phyloP scores from a whole-genome alignment of 2,113 vertebrate genomes.

The Perca flavescens region DNA sequence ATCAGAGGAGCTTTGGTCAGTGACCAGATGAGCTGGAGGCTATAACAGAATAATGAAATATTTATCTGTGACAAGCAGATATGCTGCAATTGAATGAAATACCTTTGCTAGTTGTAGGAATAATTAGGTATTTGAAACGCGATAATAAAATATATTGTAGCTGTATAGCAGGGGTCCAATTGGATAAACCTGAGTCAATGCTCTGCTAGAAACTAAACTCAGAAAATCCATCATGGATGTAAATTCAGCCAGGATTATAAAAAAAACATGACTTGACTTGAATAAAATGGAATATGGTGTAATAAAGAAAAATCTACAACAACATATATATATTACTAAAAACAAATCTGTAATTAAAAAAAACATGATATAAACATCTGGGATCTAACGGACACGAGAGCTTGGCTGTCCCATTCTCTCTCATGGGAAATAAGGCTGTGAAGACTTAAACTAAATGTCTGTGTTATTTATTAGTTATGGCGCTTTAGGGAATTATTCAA shows the following conservation, averaged over 20 bases:
- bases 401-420: too few relatives aligned
- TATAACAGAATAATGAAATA: neutral
- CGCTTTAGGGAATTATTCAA: too few relatives aligned
- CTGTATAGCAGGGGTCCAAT: neutral
- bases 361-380: too few relatives aligned
- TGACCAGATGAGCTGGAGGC: neutral
- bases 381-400: too few relatives aligned
- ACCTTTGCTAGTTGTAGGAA: neutral
- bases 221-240: neutral
- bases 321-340: neutral
- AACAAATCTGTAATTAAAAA: neutral
- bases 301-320: neutral
- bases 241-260: neutral
- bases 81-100: conserved; percentile 17
- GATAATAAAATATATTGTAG: neutral
- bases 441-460: too few relatives aligned
- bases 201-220: neutral
- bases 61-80: neutral
- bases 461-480: too few relatives aligned
- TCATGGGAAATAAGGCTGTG: too few relatives aligned
- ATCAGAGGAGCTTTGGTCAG: neutral
- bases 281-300: neutral
- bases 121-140: neutral
- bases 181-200: neutral
- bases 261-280: too few relatives aligned